Percentiles rank a stretch among this genome's conserved stretches.
phyloP scores from a whole-genome alignment of 2,113 vertebrate genomes.

The Corvus hawaiiensis region DNA sequence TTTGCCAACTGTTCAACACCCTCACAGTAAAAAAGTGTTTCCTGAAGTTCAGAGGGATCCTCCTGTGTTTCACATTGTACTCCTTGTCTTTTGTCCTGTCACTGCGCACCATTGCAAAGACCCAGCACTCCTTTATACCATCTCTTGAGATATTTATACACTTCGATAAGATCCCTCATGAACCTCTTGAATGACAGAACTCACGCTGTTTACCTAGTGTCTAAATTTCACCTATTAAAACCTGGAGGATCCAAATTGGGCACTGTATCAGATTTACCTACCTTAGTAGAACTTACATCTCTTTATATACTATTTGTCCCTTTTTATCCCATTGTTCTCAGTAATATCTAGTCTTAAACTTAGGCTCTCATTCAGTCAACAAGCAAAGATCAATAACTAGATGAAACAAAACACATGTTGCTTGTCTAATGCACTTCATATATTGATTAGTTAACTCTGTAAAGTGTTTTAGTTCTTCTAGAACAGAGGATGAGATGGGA shows the following conservation, averaged over 20 bases:
- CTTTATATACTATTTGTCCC: background rate
- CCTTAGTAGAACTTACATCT: background rate
- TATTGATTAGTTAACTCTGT: background rate
- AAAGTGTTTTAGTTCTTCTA: background rate
- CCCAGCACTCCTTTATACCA: background rate
- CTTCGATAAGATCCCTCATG: background rate
- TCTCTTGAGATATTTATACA: background rate
- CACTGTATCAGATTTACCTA: background rate
- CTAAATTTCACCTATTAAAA: background rate
- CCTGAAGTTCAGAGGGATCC: background rate
- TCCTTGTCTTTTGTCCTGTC: background rate
- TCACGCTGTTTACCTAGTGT: background rate
- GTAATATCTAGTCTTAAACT: background rate
- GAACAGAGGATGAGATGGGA: background rate
- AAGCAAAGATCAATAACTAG: background rate
- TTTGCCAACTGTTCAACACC: background rate
- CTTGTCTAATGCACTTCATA: background rate
- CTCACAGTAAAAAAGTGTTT: background rate
- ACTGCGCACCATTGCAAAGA: background rate
- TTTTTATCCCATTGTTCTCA: background rate
- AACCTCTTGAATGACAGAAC: background rate
- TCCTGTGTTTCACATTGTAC: background rate
- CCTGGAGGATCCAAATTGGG: background rate
- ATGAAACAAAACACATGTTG: background rate
- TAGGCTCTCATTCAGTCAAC: background rate